Evolutionary conservation across 2,113 vertebrate species (phyloP).

Genomic region (Rhinopomastus cyanomelas): DNA sequence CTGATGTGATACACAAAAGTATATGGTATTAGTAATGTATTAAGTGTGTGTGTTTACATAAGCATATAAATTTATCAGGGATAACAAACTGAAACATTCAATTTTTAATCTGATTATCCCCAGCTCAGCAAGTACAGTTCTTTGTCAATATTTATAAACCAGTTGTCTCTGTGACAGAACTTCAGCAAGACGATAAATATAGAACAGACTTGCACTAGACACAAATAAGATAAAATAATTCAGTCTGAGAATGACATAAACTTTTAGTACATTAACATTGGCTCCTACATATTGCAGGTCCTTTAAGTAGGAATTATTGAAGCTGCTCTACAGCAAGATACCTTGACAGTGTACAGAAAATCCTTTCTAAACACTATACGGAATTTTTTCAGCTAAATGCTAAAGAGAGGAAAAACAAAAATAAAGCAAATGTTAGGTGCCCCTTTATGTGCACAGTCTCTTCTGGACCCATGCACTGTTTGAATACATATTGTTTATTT

Average conservation of each 20-base stretch:
- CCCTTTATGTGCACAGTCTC: neutral
- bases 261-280: neutral
- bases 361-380: neutral
- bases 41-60: neutral
- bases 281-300: rapidly evolving
- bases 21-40: neutral
- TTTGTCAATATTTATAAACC: neutral
- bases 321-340: neutral
- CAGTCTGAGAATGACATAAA: neutral
- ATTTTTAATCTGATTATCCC: neutral
- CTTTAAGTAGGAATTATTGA: neutral
- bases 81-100: neutral
- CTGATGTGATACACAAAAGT: neutral
- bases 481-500: neutral
- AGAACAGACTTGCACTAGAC: neutral
- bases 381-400: neutral
- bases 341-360: neutral
- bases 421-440: neutral
- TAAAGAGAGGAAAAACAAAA: neutral
- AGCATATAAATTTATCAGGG: neutral
- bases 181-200: neutral
- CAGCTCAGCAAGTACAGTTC: neutral
- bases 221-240: neutral
- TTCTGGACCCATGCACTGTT: neutral
- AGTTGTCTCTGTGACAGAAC: neutral